Percentiles rank a stretch among this genome's conserved stretches.
Evolutionary conservation across 1,140 invertebrate genomes (phyloP).

Genomic region (Heliconius congener): DNA sequence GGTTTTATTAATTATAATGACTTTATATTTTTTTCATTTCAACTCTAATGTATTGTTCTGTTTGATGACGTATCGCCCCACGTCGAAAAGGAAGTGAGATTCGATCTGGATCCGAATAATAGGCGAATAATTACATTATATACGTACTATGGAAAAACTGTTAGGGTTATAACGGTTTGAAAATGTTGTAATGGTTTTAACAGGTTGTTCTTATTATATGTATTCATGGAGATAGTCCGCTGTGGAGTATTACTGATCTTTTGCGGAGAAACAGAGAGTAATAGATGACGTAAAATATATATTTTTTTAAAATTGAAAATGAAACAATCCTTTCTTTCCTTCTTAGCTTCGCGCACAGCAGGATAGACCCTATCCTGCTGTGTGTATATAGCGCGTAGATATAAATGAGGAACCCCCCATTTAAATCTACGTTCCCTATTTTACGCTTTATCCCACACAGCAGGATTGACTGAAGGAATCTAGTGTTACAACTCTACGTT

Average conservation of each 20-base stretch:
- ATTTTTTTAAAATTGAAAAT: too few species aligned
- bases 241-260: neutral
- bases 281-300: too few species aligned
- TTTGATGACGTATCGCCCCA: slow-evolving; percentile 36
- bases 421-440: too few species aligned
- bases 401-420: too few species aligned
- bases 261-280: too few species aligned
- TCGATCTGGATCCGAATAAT: slow-evolving; percentile 44
- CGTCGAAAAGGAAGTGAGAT: slow-evolving; percentile 41
- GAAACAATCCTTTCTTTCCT: too few species aligned
- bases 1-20: slow-evolving; percentile 9
- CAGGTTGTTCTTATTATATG: neutral
- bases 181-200: neutral
- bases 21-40: slow-evolving; percentile 10
- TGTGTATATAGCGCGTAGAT: too few species aligned
- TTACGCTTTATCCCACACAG: too few species aligned
- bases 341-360: too few species aligned
- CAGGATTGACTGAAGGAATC: too few species aligned
- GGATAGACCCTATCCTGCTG: too few species aligned
- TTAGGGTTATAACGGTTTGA: neutral
- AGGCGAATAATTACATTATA: slow-evolving; percentile 40
- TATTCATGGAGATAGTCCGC: neutral
- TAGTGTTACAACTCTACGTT: too few species aligned
- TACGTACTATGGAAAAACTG: slow-evolving; percentile 9
- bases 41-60: neutral